phyloP scores from a whole-genome alignment of 2,888 invertebrate species.

The Halictus ligatus region DNA sequence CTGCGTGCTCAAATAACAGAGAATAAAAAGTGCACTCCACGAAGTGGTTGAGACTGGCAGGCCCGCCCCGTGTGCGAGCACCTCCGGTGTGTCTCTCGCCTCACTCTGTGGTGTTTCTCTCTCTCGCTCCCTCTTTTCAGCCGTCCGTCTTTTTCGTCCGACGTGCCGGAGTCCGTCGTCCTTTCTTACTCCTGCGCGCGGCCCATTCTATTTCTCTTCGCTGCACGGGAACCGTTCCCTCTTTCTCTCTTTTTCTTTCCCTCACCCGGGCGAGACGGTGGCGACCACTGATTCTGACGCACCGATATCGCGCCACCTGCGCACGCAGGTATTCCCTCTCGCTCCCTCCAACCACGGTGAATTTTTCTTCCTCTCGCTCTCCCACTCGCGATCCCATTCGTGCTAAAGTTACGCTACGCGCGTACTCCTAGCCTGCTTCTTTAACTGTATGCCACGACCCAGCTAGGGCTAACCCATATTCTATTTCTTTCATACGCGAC shows the following conservation, averaged over 20 bases:
- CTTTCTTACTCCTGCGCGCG: slow-evolving; percentile 66
- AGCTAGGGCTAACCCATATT: slow-evolving; percentile 42
- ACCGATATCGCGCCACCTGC: slow-evolving; percentile 83
- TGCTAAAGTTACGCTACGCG: slow-evolving; percentile 31
- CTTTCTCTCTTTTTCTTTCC: slow-evolving; percentile 52
- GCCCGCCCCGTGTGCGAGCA: slow-evolving; percentile 70
- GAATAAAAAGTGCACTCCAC: slow-evolving; percentile 60
- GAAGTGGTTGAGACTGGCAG: slow-evolving; percentile 67
- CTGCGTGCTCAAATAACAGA: slow-evolving; percentile 50
- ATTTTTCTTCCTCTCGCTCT: slow-evolving; percentile 29
- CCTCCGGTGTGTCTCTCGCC: slow-evolving; percentile 48
- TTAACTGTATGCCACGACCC: slow-evolving; percentile 38
- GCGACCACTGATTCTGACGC: slow-evolving; percentile 80
- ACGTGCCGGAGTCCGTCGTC: slow-evolving; percentile 19
- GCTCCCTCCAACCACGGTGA: neutral
- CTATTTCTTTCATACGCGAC: slow-evolving; percentile 15
- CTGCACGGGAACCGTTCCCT: slow-evolving; percentile 26
- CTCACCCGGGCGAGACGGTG: slow-evolving; percentile 67
- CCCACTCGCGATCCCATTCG: neutral
- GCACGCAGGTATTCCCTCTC: slow-evolving; percentile 76
- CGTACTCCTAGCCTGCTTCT: slow-evolving; percentile 33
- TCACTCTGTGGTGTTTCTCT: slow-evolving; percentile 47
- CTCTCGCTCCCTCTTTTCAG: slow-evolving; percentile 58
- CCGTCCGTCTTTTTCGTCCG: slow-evolving; percentile 42
- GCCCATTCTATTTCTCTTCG: slow-evolving; percentile 60